These are phyloP conservation scores for Sarotherodon lohbergeri DNA, from an alignment of 2,113 vertebrate genomes.

Conservation along the genomic window DNA sequence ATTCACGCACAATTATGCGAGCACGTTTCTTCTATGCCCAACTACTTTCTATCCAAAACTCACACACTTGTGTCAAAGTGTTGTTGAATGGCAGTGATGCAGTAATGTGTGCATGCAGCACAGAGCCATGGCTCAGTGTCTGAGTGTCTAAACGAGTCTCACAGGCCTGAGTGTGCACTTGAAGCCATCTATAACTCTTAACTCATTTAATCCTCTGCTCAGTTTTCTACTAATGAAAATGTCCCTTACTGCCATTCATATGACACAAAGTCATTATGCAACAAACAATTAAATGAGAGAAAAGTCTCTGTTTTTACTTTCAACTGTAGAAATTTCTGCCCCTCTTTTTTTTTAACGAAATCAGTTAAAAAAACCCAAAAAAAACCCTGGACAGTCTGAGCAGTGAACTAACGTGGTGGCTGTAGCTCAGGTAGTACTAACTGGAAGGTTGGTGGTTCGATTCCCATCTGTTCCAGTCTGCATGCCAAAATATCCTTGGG, in stretches of 20 bases:
- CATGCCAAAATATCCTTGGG: not conserved
- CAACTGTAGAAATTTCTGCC: not conserved
- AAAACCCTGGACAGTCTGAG: not conserved
- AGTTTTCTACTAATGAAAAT: not conserved
- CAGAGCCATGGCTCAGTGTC: no score
- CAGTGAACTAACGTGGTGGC: not conserved
- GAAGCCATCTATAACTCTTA: no score
- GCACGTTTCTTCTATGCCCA: not conserved
- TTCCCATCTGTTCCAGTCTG: not conserved
- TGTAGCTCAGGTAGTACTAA: not conserved
- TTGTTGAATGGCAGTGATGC: no score
- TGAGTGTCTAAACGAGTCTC: no score
- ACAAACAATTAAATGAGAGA: not conserved
- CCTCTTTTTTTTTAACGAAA: not conserved
- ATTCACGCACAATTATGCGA: not conserved
- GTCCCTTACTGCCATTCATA: rapidly evolving
- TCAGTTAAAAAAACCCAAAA: not conserved
- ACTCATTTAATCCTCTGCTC: no score
- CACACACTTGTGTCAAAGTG: no score
- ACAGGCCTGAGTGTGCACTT: no score
- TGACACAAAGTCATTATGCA: not conserved
- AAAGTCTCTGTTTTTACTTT: not conserved
- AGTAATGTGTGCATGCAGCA: no score
- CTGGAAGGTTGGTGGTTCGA: not conserved
- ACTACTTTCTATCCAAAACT: not conserved